These are phyloP conservation scores for Trichechus manatus DNA, from an alignment of 2,113 vertebrate genomes.

Conservation along the genomic window DNA sequence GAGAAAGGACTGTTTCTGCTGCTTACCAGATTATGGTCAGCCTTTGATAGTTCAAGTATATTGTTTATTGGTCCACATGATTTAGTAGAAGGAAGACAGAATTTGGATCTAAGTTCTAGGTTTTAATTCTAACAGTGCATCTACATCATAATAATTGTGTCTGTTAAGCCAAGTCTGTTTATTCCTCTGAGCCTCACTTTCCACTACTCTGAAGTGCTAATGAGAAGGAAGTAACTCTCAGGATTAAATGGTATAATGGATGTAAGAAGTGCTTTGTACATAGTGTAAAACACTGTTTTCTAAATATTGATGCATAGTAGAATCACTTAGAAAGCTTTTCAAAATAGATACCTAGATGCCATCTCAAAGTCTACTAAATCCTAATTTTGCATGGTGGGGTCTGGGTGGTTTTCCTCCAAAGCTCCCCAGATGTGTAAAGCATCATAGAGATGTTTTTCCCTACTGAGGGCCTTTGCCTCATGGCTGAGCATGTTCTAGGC, in stretches of 20 bases:
- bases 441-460: neutral
- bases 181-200: conserved; percentile 10
- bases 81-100: neutral
- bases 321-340: conserved; percentile 10
- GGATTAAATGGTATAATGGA: neutral
- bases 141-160: neutral
- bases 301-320: neutral
- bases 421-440: neutral
- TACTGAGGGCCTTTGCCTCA: neutral
- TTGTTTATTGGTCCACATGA: conserved; percentile 38
- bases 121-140: neutral
- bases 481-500: neutral
- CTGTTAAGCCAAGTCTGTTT: conserved; percentile 14
- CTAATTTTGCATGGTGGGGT: neutral
- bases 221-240: conserved; percentile 31
- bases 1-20: neutral
- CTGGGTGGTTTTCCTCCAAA: neutral
- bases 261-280: conserved; percentile 4
- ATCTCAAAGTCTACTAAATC: conserved; percentile 38
- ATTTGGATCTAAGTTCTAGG: neutral
- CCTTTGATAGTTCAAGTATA: conserved; percentile 11
- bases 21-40: neutral
- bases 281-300: neutral
- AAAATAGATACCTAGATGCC: neutral
- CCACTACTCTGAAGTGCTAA: neutral